These are phyloP conservation scores for Parazoanthus atlanticus DNA, from an alignment of 92 coral and sea anemone genomes.

Conservation along the genomic window DNA sequence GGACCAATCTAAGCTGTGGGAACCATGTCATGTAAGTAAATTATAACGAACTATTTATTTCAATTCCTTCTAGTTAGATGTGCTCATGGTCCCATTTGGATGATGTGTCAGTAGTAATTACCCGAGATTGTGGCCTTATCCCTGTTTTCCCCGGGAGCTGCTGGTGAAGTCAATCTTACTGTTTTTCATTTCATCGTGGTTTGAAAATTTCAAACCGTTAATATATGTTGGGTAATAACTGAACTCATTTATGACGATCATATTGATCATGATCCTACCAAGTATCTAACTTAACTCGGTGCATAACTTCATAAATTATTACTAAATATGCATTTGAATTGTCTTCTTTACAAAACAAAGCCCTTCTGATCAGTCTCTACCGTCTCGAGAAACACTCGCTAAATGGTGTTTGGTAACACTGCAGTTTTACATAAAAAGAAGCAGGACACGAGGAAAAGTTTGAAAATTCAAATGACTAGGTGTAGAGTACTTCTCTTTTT, in stretches of 20 bases:
- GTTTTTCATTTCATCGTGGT: neutral
- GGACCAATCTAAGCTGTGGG: neutral
- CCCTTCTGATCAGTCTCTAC: neutral
- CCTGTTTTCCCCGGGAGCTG: neutral
- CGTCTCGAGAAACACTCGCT: neutral
- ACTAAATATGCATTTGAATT: neutral
- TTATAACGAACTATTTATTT: neutral
- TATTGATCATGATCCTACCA: neutral
- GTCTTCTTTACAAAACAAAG: neutral
- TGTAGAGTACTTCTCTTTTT: neutral
- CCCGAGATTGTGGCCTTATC: neutral
- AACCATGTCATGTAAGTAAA: constrained; percentile 45
- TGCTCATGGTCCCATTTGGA: no score
- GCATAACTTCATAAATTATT: neutral
- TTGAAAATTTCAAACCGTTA: neutral
- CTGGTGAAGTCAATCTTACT: neutral
- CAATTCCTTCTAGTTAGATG: no score
- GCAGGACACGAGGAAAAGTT: no score
- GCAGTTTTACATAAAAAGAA: neutral
- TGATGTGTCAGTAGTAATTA: neutral
- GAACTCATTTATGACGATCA: neutral
- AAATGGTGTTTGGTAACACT: no score
- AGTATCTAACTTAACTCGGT: neutral
- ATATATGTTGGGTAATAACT: no score
- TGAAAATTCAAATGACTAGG: no score